A percentile compares a stretch with the other conserved stretches of the same genome.
Conservation (phyloP, 2,797 vertebrate genomes). For the Tamandua tetradactyla region DNA sequence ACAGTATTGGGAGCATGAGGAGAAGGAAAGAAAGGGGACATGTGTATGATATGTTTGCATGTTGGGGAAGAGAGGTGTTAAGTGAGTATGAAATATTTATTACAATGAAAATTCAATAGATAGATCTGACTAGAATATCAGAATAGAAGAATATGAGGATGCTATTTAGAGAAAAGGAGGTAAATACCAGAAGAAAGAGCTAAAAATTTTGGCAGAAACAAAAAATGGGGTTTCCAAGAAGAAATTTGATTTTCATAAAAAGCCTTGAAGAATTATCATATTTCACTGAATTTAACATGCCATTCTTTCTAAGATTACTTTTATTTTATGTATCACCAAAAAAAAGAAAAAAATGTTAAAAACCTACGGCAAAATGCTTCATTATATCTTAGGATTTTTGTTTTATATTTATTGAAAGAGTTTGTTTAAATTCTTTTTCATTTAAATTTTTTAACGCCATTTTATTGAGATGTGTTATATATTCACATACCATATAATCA, state of each 20-base stretch:
- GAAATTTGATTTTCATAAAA: not conserved
- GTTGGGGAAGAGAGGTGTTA: not conserved
- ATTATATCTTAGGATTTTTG: not conserved
- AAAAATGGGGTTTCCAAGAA: not conserved
- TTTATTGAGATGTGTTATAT: no score
- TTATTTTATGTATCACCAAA: not conserved
- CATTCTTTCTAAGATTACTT: not conserved
- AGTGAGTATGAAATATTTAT: constrained; percentile 10
- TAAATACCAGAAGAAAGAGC: not conserved
- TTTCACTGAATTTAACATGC: not conserved
- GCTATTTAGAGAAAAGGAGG: not conserved
- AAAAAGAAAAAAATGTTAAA: not conserved
- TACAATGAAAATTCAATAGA: not conserved
- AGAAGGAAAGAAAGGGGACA: not conserved
- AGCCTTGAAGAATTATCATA: not conserved
- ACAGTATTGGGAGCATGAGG: not conserved
- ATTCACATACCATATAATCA: no score
- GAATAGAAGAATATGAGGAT: not conserved
- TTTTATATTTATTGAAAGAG: constrained; percentile 17
- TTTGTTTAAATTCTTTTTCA: no score
- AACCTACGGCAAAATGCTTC: not conserved
- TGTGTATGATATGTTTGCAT: not conserved
- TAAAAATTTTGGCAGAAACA: not conserved
- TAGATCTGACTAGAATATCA: not conserved
- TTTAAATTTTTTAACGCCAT: no score